Conservation (phyloP, 2,888 invertebrate species). For the Cryptocephalus moraei region DNA sequence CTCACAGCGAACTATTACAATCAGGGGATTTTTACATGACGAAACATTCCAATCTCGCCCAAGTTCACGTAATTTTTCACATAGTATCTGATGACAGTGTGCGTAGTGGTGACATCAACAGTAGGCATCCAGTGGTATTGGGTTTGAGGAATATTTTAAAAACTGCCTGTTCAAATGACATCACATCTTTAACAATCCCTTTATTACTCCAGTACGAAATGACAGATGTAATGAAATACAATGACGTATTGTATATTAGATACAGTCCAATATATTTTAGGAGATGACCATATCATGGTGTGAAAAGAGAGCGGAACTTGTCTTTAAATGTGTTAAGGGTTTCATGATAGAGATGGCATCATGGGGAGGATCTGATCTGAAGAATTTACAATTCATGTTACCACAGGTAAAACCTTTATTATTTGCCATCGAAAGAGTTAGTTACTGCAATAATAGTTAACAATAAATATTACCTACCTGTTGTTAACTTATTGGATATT, state of each 20-base stretch:
- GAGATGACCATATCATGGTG: conserved; percentile 97
- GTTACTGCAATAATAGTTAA: no score
- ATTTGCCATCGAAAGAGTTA: no score
- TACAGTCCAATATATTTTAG: conserved; percentile 33
- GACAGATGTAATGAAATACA: conserved; percentile 60
- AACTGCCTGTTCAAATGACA: conserved; percentile 89
- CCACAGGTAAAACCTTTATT: conserved; percentile 49
- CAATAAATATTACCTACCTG: no score
- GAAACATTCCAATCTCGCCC: conserved; percentile 86
- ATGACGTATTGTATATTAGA: conserved; percentile 1
- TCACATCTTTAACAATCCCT: conserved; percentile 87
- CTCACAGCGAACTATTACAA: conserved; percentile 50
- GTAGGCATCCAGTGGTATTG: conserved; percentile 88
- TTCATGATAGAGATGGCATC: conserved; percentile 98
- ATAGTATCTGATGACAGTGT: conserved; percentile 76
- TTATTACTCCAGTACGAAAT: conserved; percentile 87
- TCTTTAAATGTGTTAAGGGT: conserved; percentile 98
- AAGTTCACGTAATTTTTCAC: conserved; percentile 93
- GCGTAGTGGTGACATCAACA: conserved; percentile 74
- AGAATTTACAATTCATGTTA: conserved; percentile 77
- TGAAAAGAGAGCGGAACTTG: conserved; percentile 87
- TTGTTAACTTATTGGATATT: no score
- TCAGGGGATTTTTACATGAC: conserved; percentile 81
- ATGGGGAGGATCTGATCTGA: conserved; percentile 82
- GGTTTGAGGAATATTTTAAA: conserved; percentile 92